Base-by-base conservation (phyloP, 2,113 vertebrate genomes). In the Corynorhinus townsendii region DNA sequence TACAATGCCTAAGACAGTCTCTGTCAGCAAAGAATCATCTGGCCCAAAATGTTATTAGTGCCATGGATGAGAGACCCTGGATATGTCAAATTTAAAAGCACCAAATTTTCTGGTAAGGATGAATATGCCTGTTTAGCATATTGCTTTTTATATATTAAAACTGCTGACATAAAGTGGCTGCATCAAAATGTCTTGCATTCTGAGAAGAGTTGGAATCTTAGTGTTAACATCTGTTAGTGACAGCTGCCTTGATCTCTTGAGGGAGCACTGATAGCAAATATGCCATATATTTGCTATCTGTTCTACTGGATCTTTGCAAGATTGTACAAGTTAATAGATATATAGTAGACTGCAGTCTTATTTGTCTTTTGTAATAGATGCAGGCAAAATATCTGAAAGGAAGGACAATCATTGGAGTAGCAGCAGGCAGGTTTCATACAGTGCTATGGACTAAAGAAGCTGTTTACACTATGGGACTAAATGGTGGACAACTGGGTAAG, bases 401-500 rank as follows among this genome's bases (percentile, higher is more conserved):
- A 90, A 99, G 98, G 97, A 98, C 97, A 47, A 98, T 99, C 96
- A 98, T 99, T 98, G 99, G 99, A 96, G 99, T 99, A 93, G 99
- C 99, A 95, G 99, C 99, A 91, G 99, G 99, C 97, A 99, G 99
- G 97, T 99, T 99, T 98, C 99, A 99, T 97, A 99, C 99, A 7
- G 99, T 99, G 94, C 98, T 99, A 6, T 99, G 99, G 99, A 99
- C 99, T 94, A 99, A 98, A 97, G 99, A 99, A 98, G 99, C 99
- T 30, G 98, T 99, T 80, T 99, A 99, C 95, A 99, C 99, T 52
- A 97, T 99, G 98, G 99, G 99, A 86, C 98, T 99, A 77, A 99
- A 99, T 97, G 99, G 99, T 95, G 99, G 99, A 83, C 99, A 99
- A 49, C 98, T 99, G 97, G 99, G 99, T 99, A 98, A 98, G 99